Conservation (phyloP, 2,797 vertebrate species). For the Phrynocephalus guinanensis region DNA sequence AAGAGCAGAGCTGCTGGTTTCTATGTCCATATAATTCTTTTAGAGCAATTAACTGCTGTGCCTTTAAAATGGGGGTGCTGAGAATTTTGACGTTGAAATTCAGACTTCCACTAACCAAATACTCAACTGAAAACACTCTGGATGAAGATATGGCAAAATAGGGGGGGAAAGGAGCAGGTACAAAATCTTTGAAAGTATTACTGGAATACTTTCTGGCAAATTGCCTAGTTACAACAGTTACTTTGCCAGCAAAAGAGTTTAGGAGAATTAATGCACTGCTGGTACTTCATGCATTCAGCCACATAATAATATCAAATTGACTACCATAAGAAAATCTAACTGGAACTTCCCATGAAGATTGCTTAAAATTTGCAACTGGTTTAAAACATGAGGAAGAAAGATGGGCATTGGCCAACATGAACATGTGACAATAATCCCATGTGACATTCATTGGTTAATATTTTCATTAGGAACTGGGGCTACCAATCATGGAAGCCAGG, state of each 20-base stretch:
- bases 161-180: slow-evolving; percentile 3
- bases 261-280: not conserved
- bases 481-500: not conserved
- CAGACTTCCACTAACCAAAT: slow-evolving; percentile 10
- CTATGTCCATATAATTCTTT: slow-evolving; percentile 59
- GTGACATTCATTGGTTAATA: not conserved
- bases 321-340: not conserved
- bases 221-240: not conserved
- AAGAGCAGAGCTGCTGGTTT: slow-evolving; percentile 48
- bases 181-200: not conserved
- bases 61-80: slow-evolving; percentile 53
- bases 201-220: not conserved
- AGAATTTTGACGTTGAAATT: slow-evolving; percentile 47
- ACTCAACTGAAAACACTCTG: slow-evolving; percentile 17
- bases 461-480: not conserved
- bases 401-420: not conserved
- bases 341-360: not conserved
- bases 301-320: too few relatives aligned
- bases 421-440: not conserved
- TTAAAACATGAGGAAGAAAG: not conserved
- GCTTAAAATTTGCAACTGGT: not conserved
- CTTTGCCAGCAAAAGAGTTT: not conserved
- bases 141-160: slow-evolving; percentile 43
- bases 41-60: slow-evolving; percentile 32
- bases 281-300: not conserved